A percentile compares a stretch with the other conserved stretches of the same genome.
phyloP scores from a whole-genome alignment of 2,797 vertebrate genomes.

The Lepus townsendii region DNA sequence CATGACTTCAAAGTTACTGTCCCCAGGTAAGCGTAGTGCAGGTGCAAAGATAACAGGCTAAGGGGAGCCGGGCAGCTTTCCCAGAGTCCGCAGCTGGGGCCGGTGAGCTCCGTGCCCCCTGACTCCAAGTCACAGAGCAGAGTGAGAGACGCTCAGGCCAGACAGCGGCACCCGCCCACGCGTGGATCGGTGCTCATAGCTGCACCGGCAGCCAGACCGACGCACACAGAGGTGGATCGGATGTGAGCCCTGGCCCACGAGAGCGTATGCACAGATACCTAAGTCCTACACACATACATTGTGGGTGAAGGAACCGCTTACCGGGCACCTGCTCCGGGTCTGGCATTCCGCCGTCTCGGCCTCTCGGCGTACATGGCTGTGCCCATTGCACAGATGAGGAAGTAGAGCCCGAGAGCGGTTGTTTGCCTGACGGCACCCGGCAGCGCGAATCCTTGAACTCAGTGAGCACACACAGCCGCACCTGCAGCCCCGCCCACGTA shows the following conservation, averaged over 20 bases:
- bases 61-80: background rate
- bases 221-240: background rate
- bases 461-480: accelerated
- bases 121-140: background rate
- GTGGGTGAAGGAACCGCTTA: background rate
- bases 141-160: background rate
- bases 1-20: background rate
- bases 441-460: accelerated
- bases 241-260: background rate
- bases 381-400: background rate
- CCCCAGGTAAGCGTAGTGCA: no score
- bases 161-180: accelerated
- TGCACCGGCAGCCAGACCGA: background rate
- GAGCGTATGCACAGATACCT: accelerated
- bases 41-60: background rate
- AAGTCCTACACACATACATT: no score
- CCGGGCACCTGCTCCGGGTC: background rate
- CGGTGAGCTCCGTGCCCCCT: background rate
- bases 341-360: accelerated
- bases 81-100: background rate
- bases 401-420: background rate
- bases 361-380: accelerated
- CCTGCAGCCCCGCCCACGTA: accelerated
- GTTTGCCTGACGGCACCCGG: background rate
- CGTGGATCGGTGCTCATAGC: background rate